These are phyloP conservation scores for Ctenopoma multispine DNA, from an alignment of 2,797 vertebrate species.

Conservation along the genomic window DNA sequence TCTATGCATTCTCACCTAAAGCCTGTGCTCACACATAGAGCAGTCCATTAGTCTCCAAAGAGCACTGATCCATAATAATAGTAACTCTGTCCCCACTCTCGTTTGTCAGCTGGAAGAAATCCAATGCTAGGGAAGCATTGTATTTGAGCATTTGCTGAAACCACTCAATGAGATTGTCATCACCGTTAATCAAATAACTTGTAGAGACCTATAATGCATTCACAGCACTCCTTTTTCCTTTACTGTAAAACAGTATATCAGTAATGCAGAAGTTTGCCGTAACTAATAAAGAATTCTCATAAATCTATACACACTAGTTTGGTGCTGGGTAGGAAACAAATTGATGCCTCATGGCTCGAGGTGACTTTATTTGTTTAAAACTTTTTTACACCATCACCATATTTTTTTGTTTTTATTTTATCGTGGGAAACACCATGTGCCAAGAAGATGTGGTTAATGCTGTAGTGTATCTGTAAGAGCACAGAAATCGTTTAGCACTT, in stretches of 20 bases:
- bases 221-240: slow-evolving; percentile 26
- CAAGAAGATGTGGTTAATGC: no score
- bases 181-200: slow-evolving; percentile 5
- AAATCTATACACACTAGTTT: not conserved
- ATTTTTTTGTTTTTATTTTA: no score
- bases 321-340: not conserved
- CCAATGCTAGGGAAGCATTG: not conserved
- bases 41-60: not conserved
- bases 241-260: slow-evolving; percentile 31
- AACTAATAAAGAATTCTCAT: not conserved
- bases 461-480: not conserved
- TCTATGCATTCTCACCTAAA: not conserved
- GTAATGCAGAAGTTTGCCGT: slow-evolving; percentile 34
- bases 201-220: not conserved
- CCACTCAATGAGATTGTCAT: not conserved
- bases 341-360: not conserved
- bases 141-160: slow-evolving; percentile 9
- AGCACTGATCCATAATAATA: slow-evolving; percentile 16
- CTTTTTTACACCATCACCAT: no score
- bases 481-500: not conserved
- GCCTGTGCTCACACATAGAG: not conserved
- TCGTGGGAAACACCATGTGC: no score
- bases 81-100: not conserved
- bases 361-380: no score
- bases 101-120: not conserved